Evolutionary conservation across 37 sponge, comb jelly and placozoan genomes (phyloP), one percentile per base, ranked within the genome.

Genomic region (Hexactinellida sp.): DNA sequence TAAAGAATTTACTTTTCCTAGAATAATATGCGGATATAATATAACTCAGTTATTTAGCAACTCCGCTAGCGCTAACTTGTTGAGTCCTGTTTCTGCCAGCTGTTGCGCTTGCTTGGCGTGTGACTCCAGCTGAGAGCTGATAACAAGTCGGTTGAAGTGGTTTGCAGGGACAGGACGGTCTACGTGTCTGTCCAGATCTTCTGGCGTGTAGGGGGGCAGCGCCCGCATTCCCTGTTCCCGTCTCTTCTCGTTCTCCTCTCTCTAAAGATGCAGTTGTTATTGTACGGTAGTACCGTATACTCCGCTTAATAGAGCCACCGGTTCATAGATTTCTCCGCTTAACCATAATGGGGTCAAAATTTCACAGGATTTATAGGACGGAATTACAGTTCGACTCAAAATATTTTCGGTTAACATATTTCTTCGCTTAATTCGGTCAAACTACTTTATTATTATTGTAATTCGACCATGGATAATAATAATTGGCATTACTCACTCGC

Each of bases 221-320:
- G 5, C 19, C 13, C 76, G 3, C 28, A 10, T 10, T 1, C 76
- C 30, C 13, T 63, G 76, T 32, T 63, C 30, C 34, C 30, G 21
- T n/a, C 76, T 63, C 76, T 63, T n/a, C 30, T 63, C 76, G 34
- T 63, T 63, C 76, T 63, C 76, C 34, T 63, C 76, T 28, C 30
- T 63, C 76, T 63, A 63, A 3, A 63, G 5, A 47, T n/a, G n/a
- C n/a, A n/a, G n/a, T n/a, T n/a, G n/a, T n/a, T n/a, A n/a, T n/a
- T n/a, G n/a, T n/a, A 47, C 52, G 16, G 52, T 19, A 47, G 16
- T 47, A 47, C 52, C 9, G 52, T 47, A 9, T 19, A 47, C 52
- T 47, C 52, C 9, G 52, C 16, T 47, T 19, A 19, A 47, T 47
- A 9, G 52, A n/a, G n/a, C n/a, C n/a, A n/a, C n/a, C n/a, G n/a